These are phyloP conservation scores for Sinhomidia bicolor DNA, from an alignment of 2,888 invertebrate genomes.

Conservation along the genomic window DNA sequence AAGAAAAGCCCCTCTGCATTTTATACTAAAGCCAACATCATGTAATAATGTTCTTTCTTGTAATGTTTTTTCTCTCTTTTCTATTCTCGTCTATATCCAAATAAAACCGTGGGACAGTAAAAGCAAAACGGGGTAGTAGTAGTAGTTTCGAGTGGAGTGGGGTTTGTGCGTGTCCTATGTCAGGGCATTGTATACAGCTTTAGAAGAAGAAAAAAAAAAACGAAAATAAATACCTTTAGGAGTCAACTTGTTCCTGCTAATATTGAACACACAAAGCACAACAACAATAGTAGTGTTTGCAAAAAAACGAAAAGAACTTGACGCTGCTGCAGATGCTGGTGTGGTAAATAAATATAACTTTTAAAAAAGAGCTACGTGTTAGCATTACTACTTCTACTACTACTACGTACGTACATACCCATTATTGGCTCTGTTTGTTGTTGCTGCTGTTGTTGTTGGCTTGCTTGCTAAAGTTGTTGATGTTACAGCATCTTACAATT, in stretches of 20 bases:
- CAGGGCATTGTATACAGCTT: background rate
- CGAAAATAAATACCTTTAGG: constrained; percentile 61
- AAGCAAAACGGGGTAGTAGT: background rate
- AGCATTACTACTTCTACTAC: too few relatives aligned
- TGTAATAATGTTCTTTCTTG: background rate
- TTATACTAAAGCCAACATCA: background rate
- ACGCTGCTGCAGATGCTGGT: constrained; percentile 6
- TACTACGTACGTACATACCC: constrained; percentile 15
- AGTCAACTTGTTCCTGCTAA: constrained; percentile 23
- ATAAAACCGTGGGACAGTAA: constrained; percentile 39
- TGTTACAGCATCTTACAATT: constrained; percentile 43
- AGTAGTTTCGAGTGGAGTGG: too few relatives aligned
- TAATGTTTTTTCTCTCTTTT: background rate
- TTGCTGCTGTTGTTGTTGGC: too few relatives aligned
- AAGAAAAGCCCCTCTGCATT: background rate
- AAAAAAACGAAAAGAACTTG: constrained; percentile 50
- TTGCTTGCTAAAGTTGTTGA: constrained; percentile 42
- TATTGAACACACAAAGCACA: constrained; percentile 5
- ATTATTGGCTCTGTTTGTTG: constrained; percentile 46
- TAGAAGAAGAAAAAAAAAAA: too few relatives aligned
- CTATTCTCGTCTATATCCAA: background rate
- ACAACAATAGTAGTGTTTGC: constrained; percentile 43
- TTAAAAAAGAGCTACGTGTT: background rate
- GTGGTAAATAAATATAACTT: constrained; percentile 40
- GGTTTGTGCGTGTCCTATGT: background rate